phyloP scores from a whole-genome alignment of 2,888 invertebrate genomes.

The Trichogramma dendrolimi region DNA sequence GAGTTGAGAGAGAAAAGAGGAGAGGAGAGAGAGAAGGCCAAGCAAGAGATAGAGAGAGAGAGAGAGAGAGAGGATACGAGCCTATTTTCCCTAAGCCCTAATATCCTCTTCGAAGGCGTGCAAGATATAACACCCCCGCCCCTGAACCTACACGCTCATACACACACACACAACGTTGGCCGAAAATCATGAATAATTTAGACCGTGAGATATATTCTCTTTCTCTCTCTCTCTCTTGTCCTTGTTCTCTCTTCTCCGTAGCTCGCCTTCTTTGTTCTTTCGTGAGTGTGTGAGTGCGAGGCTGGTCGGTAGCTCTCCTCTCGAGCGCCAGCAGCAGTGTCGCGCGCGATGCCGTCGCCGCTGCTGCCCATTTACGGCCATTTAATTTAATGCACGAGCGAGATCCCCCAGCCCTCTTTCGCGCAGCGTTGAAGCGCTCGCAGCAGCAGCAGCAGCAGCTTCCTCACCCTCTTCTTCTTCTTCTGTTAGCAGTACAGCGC shows the following conservation, averaged over 20 bases:
- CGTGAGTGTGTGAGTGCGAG: neutral
- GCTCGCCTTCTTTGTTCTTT: constrained; percentile 19
- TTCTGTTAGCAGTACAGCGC: too few species aligned
- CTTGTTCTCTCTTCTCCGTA: constrained; percentile 4
- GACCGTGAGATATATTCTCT: constrained; percentile 20
- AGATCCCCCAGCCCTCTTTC: constrained; percentile 32
- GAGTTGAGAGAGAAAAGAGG: constrained; percentile 15
- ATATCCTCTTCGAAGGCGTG: constrained; percentile 34
- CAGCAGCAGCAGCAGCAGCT: too few species aligned
- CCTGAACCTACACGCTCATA: constrained; percentile 31
- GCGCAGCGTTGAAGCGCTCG: too few species aligned
- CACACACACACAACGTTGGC: constrained; percentile 17
- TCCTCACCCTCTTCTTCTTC: too few species aligned
- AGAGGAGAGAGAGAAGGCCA: constrained; percentile 23
- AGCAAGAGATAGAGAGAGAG: too few species aligned
- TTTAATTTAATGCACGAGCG: constrained; percentile 30
- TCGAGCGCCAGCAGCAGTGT: too few species aligned
- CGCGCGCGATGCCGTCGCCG: neutral
- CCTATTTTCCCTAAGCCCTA: constrained; percentile 39
- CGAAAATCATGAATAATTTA: constrained; percentile 31
- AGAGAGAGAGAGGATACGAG: constrained; percentile 29
- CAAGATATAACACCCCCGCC: neutral
- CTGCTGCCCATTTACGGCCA: constrained; percentile 27
- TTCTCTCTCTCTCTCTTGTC: constrained; percentile 3
- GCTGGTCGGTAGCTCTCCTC: neutral